Conservation (phyloP, 2,113 vertebrate species). For the Menura novaehollandiae region DNA sequence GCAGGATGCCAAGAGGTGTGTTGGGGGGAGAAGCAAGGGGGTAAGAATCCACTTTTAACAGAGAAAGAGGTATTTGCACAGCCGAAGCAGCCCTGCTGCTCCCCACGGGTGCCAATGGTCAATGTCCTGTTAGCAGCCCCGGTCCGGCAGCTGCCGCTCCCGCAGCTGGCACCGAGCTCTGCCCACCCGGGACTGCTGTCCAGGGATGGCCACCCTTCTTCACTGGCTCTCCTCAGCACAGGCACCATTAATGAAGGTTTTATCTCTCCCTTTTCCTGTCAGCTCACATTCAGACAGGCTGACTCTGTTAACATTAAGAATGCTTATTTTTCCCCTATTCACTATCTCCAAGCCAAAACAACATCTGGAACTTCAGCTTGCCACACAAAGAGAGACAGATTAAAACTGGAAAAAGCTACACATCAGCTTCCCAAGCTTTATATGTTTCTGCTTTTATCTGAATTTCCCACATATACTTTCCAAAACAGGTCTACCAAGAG, state of each 20-base stretch:
- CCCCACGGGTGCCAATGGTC: neutral
- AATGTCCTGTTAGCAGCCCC: accelerated
- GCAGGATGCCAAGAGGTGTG: accelerated
- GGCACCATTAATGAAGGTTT: slow-evolving; percentile 60
- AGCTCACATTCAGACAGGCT: slow-evolving; percentile 69
- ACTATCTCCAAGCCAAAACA: slow-evolving; percentile 74
- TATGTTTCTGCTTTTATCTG: neutral
- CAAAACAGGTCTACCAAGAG: neutral
- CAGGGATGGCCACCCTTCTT: slow-evolving; percentile 44
- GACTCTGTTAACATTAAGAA: slow-evolving; percentile 72
- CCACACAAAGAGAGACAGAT: slow-evolving; percentile 34
- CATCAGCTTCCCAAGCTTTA: slow-evolving; percentile 12
- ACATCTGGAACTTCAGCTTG: slow-evolving; percentile 74
- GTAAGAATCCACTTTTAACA: neutral
- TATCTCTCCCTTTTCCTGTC: slow-evolving; percentile 75
- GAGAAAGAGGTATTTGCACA: neutral
- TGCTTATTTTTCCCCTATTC: slow-evolving; percentile 45
- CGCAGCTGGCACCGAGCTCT: slow-evolving; percentile 22
- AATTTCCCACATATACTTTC: neutral
- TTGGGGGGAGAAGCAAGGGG: accelerated
- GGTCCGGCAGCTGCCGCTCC: slow-evolving; percentile 47
- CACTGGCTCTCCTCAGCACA: slow-evolving; percentile 42
- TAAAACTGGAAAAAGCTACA: slow-evolving; percentile 33
- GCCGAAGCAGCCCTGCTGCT: neutral
- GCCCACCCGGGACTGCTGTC: slow-evolving; percentile 41